Conservation (phyloP, 2,888 invertebrate genomes). For the Marasmarcha lunaedactyla region DNA sequence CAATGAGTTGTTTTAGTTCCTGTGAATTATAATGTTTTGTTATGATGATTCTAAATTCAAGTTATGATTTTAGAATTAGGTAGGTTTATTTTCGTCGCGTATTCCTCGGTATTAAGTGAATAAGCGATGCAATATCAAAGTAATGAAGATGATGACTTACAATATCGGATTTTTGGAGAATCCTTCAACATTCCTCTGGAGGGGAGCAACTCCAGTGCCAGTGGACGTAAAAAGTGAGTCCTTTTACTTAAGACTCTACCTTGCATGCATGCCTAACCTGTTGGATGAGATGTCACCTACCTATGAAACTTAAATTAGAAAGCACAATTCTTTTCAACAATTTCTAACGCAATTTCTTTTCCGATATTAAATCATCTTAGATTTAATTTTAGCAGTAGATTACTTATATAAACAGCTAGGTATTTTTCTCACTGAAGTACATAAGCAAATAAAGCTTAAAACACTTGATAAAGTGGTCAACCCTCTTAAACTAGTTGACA, state of each 20-base stretch:
- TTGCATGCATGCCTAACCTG: too few relatives aligned
- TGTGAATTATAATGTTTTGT: slow-evolving; percentile 23
- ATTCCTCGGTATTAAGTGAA: slow-evolving; percentile 36
- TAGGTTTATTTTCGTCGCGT: slow-evolving; percentile 44
- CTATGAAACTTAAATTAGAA: too few relatives aligned
- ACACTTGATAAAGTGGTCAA: too few relatives aligned
- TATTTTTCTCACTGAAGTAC: too few relatives aligned
- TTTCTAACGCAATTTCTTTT: too few relatives aligned
- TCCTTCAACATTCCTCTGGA: slow-evolving; percentile 52
- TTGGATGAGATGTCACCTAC: too few relatives aligned
- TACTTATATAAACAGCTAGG: too few relatives aligned
- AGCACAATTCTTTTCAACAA: too few relatives aligned
- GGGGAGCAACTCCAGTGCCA: slow-evolving; percentile 25
- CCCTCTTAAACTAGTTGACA: too few relatives aligned
- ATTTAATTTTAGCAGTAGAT: too few relatives aligned
- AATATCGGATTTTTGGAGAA: slow-evolving; percentile 67
- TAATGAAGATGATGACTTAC: slow-evolving; percentile 61
- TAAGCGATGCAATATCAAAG: slow-evolving; percentile 67
- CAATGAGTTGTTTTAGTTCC: slow-evolving; percentile 17
- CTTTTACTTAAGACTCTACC: slow-evolving; percentile 1
- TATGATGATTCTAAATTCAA: slow-evolving; percentile 52
- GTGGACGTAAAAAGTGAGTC: slow-evolving; percentile 55
- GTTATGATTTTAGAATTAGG: slow-evolving; percentile 45
- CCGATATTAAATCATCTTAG: too few relatives aligned
- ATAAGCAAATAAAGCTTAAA: too few relatives aligned